phyloP scores from a whole-genome alignment of 2,888 invertebrate species.

The Tetropium fuscum region DNA sequence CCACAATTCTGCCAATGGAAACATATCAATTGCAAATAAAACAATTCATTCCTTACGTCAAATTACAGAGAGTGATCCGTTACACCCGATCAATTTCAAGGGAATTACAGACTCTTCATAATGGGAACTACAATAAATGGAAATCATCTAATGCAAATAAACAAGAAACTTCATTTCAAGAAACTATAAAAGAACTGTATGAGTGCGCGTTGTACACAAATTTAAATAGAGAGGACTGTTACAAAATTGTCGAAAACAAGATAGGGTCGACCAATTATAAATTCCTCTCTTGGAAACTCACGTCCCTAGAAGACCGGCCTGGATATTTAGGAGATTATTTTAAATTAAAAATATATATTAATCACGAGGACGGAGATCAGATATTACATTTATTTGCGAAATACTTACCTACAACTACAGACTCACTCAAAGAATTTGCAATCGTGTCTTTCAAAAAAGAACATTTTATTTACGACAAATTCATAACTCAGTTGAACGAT shows the following conservation, averaged over 20 bases:
- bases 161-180: too few species aligned
- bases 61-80: too few species aligned
- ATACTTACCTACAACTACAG: constrained; percentile 47
- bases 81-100: too few species aligned
- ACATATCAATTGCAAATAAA: constrained; percentile 22
- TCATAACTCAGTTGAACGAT: constrained; percentile 60
- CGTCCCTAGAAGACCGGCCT: constrained; percentile 39
- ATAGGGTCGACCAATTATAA: constrained; percentile 39
- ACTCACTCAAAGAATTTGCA: constrained; percentile 36
- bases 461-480: constrained; percentile 61
- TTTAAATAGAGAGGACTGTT: constrained; percentile 47
- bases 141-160: too few species aligned
- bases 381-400: constrained; percentile 50
- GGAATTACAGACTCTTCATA: too few species aligned
- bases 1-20: constrained; percentile 10
- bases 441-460: constrained; percentile 47
- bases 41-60: too few species aligned
- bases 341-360: constrained; percentile 37
- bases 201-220: constrained; percentile 27
- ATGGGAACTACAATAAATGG: too few species aligned
- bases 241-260: constrained; percentile 43
- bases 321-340: constrained; percentile 36
- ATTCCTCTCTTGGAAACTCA: constrained; percentile 38
- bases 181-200: constrained; percentile 11
- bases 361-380: constrained; percentile 22